Conservation (phyloP, 2,888 invertebrate species). For the Dione juno region DNA sequence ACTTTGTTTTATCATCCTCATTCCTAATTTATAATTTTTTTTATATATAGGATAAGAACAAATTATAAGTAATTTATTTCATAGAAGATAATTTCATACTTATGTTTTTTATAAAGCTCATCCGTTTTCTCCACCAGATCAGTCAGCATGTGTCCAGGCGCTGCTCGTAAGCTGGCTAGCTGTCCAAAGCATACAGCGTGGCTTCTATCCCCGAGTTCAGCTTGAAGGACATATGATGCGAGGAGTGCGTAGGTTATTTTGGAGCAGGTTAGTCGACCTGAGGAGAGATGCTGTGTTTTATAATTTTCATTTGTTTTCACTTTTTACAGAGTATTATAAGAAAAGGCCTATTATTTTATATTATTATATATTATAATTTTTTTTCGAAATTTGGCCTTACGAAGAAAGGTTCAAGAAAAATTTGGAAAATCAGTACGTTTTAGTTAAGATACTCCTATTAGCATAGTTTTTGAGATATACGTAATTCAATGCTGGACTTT, state of each 20-base stretch:
- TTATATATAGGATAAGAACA: not conserved
- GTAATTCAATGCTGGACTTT: no score
- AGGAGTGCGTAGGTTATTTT: slow-evolving; percentile 97
- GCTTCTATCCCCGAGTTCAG: slow-evolving; percentile 96
- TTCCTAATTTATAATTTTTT: no score
- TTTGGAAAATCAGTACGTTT: no score
- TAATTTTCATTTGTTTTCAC: not conserved
- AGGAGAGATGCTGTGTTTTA: not conserved
- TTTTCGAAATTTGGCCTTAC: no score
- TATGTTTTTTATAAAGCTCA: slow-evolving; percentile 96
- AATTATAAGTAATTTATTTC: not conserved
- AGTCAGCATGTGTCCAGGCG: slow-evolving; percentile 89
- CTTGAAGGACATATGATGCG: slow-evolving; percentile 94
- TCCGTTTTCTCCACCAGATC: slow-evolving; percentile 96
- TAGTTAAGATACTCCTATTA: no score
- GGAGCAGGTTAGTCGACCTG: slow-evolving; percentile 95
- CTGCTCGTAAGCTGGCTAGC: slow-evolving; percentile 56
- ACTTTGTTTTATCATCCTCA: no score
- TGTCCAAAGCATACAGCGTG: slow-evolving; percentile 2
- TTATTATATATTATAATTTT: no score
- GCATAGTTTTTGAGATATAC: no score
- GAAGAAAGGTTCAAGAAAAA: no score
- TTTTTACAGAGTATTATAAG: no score
- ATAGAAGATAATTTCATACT: slow-evolving; percentile 78
- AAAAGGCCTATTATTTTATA: no score